These are phyloP conservation scores for Spicauda simplicius DNA, from an alignment of 2,888 invertebrate genomes.

Conservation along the genomic window DNA sequence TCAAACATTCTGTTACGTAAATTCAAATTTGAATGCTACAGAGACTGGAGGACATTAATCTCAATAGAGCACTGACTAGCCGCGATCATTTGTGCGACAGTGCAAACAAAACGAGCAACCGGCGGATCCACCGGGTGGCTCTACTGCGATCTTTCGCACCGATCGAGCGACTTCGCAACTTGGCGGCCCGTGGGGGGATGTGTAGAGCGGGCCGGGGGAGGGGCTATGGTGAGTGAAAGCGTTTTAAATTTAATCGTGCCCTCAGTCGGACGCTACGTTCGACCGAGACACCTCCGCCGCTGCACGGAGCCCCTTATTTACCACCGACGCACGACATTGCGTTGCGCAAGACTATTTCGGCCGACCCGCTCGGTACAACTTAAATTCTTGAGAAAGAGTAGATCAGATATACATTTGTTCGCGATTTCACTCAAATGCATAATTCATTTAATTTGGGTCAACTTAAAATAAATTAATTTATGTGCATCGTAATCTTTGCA, in stretches of 20 bases:
- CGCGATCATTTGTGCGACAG: conserved; percentile 36
- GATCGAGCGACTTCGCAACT: conserved; percentile 57
- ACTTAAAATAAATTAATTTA: conserved; percentile 17
- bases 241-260: conserved; percentile 71
- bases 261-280: conserved; percentile 60
- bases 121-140: conserved; percentile 41
- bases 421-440: conserved; percentile 7
- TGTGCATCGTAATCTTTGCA: conserved; percentile 11
- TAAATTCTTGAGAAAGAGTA: conserved; percentile 33
- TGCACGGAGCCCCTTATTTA: conserved; percentile 56
- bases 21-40: conserved; percentile 29
- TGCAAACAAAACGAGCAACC: conserved; percentile 38
- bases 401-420: not conserved
- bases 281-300: conserved; percentile 56
- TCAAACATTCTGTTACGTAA: conserved; percentile 29
- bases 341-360: conserved; percentile 47
- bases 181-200: conserved; percentile 40
- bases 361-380: conserved; percentile 45
- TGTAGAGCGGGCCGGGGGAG: conserved; percentile 44
- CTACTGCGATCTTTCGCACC: conserved; percentile 43
- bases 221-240: conserved; percentile 68
- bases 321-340: conserved; percentile 44
- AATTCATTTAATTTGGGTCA: conserved; percentile 19
- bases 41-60: conserved; percentile 39
- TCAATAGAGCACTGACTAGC: conserved; percentile 41